Evolutionary conservation across 2,113 vertebrate genomes (phyloP), one percentile per base, ranked within the genome.

Genomic region (Antechinus stuartii): DNA sequence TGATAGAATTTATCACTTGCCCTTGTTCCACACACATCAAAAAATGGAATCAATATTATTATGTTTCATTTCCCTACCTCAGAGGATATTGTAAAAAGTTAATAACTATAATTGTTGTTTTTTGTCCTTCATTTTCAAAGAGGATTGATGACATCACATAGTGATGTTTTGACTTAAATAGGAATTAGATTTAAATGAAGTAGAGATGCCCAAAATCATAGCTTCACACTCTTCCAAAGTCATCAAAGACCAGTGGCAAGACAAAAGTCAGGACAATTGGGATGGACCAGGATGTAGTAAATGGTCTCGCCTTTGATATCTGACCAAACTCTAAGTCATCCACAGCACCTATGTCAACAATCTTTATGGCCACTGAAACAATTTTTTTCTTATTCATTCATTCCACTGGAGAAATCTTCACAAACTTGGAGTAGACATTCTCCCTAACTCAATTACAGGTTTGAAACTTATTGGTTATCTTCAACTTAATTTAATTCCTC

Each of bases 11-110:
- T 46, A 46, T 76, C 57, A 89, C 49, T 93, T 90, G 11, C 25
- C 46, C 7, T 19, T 90, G 42, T 61, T 47, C 35, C 35, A 91
- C 0, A 55, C 7, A 2, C 19, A 35, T 57, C 54, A 46, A 90
- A 94, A 92, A 94, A 90, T 1, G 14, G 16, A 9, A 89, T 55
- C 56, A 35, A 3, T 76, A 42, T 4, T 89, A 24, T 55, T 89
- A n/a, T 30, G 57, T 30, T 84, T 50, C 47, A 92, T 6, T 26
- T 92, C 9, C 46, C 22, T 30, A 57, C 9, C 24, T 55, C 68
- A 91, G 1, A 90, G 30, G 57, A 54, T 92, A 14, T 76, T 92
- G n/a, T 90, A 56, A 96, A 94, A 10, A 94, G 55, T 16, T 52
- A 56, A 5, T 47, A 49, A 25, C n/a, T 90, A 11, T 84, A 27